Evolutionary conservation across 2,797 vertebrate genomes (phyloP).

Genomic region (Champsocephalus gunnari): DNA sequence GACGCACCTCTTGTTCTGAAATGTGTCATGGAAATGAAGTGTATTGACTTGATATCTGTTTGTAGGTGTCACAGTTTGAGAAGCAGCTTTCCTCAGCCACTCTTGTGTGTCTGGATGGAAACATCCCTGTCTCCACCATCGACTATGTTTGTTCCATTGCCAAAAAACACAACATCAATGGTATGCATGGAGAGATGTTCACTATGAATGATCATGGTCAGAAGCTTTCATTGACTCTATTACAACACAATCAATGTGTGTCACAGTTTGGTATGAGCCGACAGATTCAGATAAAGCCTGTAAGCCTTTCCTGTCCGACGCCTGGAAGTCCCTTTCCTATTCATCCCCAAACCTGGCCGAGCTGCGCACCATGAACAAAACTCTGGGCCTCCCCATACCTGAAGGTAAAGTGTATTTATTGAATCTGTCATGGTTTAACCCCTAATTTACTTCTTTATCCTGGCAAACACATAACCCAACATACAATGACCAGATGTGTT

Average conservation of each 20-base stretch:
- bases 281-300: constrained; percentile 90
- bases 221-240: constrained; percentile 27
- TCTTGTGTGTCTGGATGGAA: constrained; percentile 91
- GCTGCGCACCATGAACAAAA: constrained; percentile 87
- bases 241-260: constrained; percentile 28
- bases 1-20: constrained; percentile 2
- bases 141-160: constrained; percentile 88
- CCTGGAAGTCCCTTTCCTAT: constrained; percentile 90
- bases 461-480: background rate
- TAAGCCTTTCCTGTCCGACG: constrained; percentile 92
- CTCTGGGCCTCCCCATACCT: constrained; percentile 85
- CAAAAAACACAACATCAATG: constrained; percentile 82
- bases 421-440: background rate
- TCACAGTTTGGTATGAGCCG: constrained; percentile 93
- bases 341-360: constrained; percentile 91
- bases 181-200: constrained; percentile 68
- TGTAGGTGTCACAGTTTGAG: constrained; percentile 90
- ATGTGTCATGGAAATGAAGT: background rate
- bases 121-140: constrained; percentile 90
- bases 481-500: too few species aligned
- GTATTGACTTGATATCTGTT: constrained; percentile 12
- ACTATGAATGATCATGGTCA: background rate
- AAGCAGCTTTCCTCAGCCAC: constrained; percentile 84
- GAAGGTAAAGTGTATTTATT: constrained; percentile 78
- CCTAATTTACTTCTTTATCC: background rate